Evolutionary conservation across 2,888 invertebrate genomes (phyloP).

Genomic region (Muschampia plurimacula): DNA sequence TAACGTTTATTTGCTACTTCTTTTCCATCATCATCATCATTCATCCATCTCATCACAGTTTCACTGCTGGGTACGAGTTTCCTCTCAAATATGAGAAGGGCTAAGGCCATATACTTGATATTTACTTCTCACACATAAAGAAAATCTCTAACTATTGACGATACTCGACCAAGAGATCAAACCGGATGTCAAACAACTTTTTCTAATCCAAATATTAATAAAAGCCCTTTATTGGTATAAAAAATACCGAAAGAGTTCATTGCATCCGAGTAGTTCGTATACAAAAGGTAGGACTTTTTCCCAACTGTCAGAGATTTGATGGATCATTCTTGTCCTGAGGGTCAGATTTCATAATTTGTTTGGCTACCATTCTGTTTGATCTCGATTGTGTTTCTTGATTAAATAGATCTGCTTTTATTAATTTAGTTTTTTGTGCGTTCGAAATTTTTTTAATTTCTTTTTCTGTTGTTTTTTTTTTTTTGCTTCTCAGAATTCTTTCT

Average conservation of each 20-base stretch:
- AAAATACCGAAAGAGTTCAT: constrained; percentile 39
- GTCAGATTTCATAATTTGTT: constrained; percentile 81
- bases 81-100: background rate
- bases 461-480: background rate
- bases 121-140: background rate
- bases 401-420: constrained; percentile 69
- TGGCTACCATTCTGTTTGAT: constrained; percentile 67
- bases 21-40: too few relatives aligned
- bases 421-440: constrained; percentile 42
- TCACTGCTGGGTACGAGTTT: background rate
- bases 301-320: constrained; percentile 77
- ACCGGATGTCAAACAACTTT: constrained; percentile 31
- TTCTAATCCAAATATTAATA: constrained; percentile 38
- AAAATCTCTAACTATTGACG: background rate
- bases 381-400: constrained; percentile 71
- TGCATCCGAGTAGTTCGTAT: constrained; percentile 37
- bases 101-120: too few relatives aligned
- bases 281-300: constrained; percentile 61
- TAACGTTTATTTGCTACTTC: too few relatives aligned
- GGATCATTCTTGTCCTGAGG: constrained; percentile 66
- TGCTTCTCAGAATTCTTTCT: background rate
- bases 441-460: background rate
- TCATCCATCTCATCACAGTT: too few relatives aligned
- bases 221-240: constrained; percentile 32
- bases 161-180: constrained; percentile 5